Conservation (phyloP, 2,113 vertebrate species). For the Chaetorhynchus papuensis region DNA sequence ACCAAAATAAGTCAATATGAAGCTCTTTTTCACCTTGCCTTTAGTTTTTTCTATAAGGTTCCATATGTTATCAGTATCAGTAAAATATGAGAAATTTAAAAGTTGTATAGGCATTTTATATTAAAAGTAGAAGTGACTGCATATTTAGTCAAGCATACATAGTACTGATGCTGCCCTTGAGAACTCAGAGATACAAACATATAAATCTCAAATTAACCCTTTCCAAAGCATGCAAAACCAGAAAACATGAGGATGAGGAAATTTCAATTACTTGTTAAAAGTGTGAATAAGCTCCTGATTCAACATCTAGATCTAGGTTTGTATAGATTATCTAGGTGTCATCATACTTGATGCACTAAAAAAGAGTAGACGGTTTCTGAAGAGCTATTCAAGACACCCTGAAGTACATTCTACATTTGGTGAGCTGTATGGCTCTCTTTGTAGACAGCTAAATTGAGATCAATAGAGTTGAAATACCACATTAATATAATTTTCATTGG, state of each 20-base stretch:
- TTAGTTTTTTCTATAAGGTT: conserved; percentile 10
- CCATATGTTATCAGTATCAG: neutral
- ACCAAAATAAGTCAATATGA: conserved; percentile 38
- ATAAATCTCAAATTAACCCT: neutral
- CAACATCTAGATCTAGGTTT: neutral
- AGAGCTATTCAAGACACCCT: neutral
- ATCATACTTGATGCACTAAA: neutral
- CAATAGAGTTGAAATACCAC: neutral
- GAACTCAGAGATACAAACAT: neutral
- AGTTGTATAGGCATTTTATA: neutral
- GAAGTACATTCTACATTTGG: neutral
- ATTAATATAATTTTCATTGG: neutral
- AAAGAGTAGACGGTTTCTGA: neutral
- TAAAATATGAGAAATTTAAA: neutral
- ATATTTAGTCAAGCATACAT: neutral
- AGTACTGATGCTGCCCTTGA: neutral
- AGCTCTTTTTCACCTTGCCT: conserved; percentile 66
- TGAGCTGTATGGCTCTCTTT: neutral
- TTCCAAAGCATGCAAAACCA: neutral
- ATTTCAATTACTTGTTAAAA: neutral
- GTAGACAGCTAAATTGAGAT: neutral
- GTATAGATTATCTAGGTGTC: neutral
- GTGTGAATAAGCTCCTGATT: neutral
- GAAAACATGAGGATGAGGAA: neutral
- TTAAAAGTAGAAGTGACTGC: neutral